Evolutionary conservation across 2,113 vertebrate genomes (phyloP), one percentile per base, ranked within the genome.

Genomic region (Equus quagga): DNA sequence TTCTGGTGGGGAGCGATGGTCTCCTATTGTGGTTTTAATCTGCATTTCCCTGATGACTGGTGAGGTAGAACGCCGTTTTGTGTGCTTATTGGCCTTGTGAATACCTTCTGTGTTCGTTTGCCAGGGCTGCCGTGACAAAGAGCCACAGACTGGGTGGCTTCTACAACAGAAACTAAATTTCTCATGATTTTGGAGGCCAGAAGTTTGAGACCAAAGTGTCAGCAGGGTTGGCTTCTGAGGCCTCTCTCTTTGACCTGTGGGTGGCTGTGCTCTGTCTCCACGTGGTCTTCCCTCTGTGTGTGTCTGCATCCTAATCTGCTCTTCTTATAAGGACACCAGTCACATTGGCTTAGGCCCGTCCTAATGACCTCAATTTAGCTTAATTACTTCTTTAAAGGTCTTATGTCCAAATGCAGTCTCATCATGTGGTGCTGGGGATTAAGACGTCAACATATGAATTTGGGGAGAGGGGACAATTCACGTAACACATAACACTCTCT

Each of bases 1-100:
- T 80, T 84, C 78, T 62, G n/a, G 73, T 81, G 60, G 44, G 58
- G 56, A 88, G 78, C 11, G 46, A 33, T 4, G 6, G 26, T 70
- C 51, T 64, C 56, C n/a, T 72, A 54, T 2, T 11, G 28, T 81
- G 72, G 72, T 76, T 96, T 92, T 60, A 64, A 89, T 96, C 31
- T 90, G 73, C 51, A 76, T 81, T 92, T 95, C 75, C 15, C 67
- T 75, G 60, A 62, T 96, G 60, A 88, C 41, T 72, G 88, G 91
- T 65, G 69, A 75, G 75, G 41, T 33, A 46, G 13, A 91, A 84
- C 18, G 44, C n/a, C 49, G 56, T 70, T 76, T 58, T 46, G 13
- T 75, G 10, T 80, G 49, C 46, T 81, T 70, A 11, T 5, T 44
- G 67, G 18, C 80, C 64, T 82, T 62, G 54, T 41, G 36, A 93